Conservation (phyloP, 1,140 invertebrate genomes). For the Lamellibrachia luymesi region DNA sequence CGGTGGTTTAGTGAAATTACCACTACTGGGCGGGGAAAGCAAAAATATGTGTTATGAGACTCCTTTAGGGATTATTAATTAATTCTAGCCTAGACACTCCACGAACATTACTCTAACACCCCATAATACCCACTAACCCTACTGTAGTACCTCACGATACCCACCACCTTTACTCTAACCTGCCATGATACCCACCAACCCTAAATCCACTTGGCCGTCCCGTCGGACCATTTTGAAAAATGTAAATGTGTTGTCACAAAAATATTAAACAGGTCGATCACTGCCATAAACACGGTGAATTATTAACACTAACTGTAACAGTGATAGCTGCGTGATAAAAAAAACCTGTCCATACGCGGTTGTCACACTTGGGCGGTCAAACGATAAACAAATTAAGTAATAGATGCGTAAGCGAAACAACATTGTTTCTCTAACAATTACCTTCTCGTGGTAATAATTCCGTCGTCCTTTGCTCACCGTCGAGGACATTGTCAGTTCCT, state of each 20-base stretch:
- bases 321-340: not conserved
- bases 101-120: no score
- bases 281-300: not conserved
- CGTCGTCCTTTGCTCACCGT: not conserved
- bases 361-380: not conserved
- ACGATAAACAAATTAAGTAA: not conserved
- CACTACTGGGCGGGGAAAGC: no score
- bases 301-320: not conserved
- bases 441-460: not conserved
- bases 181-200: not conserved
- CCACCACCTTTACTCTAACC: not conserved
- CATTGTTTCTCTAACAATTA: not conserved
- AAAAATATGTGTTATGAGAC: no score
- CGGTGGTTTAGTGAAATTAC: no score
- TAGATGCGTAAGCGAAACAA: not conserved
- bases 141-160: not conserved
- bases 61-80: no score
- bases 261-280: not conserved
- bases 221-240: not conserved
- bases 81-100: no score
- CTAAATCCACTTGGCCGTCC: not conserved
- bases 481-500: not conserved
- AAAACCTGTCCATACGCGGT: not conserved
- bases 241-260: not conserved
- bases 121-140: not conserved